Conservation (phyloP, 1,140 invertebrate genomes). For the Trichomalopsis sarcophagae region DNA sequence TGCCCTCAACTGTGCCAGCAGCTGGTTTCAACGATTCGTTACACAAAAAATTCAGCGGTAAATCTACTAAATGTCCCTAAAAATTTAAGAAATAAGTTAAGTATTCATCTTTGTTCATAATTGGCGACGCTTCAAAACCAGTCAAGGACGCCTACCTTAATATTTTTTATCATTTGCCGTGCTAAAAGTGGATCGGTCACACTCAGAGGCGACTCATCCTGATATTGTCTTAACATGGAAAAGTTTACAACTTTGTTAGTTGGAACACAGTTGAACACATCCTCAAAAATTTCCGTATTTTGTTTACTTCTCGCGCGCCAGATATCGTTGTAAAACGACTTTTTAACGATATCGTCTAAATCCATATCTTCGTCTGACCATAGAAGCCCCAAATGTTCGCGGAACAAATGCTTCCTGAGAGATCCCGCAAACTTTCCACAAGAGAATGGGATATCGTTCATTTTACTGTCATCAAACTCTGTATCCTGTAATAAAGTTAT, state of each 20-base stretch:
- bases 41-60: constrained; percentile 90
- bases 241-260: constrained; percentile 87
- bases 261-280: constrained; percentile 92
- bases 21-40: constrained; percentile 88
- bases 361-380: constrained; percentile 74
- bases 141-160: constrained; percentile 75
- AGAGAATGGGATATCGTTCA: constrained; percentile 87
- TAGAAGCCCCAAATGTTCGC: constrained; percentile 88
- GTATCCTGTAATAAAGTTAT: constrained; percentile 79
- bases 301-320: constrained; percentile 86
- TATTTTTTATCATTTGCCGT: constrained; percentile 81
- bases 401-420: constrained; percentile 89
- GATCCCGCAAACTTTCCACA: constrained; percentile 90
- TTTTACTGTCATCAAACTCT: constrained; percentile 85
- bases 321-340: constrained; percentile 86
- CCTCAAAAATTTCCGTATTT: constrained; percentile 92
- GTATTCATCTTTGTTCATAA: constrained; percentile 5
- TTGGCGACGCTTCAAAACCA: neutral
- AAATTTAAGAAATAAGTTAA: constrained; percentile 56
- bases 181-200: constrained; percentile 82
- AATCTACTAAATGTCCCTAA: constrained; percentile 89
- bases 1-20: constrained; percentile 87
- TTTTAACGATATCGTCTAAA: constrained; percentile 84
- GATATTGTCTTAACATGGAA: constrained; percentile 82
- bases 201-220: constrained; percentile 80